phyloP scores from a whole-genome alignment of 2,888 invertebrate species.

The Masnerella sp. region DNA sequence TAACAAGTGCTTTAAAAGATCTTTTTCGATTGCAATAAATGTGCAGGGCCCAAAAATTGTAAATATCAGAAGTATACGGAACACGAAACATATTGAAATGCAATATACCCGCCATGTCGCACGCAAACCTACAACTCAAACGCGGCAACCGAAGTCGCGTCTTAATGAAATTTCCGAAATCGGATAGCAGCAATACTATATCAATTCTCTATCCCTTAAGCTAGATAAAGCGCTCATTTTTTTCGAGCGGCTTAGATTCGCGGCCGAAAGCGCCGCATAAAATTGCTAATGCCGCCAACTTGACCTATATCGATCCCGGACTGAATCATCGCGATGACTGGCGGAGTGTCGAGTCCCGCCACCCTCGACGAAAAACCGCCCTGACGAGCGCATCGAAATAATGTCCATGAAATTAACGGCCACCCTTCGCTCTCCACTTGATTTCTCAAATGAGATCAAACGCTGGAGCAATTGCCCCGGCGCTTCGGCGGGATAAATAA shows the following conservation, averaged over 20 bases:
- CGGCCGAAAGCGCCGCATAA: conserved; percentile 8
- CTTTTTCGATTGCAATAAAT: too few relatives aligned
- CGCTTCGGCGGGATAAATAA: conserved; percentile 8
- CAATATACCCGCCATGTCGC: too few relatives aligned
- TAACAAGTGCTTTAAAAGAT: too few relatives aligned
- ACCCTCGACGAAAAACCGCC: conserved; percentile 15
- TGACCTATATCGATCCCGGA: conserved; percentile 22
- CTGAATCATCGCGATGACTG: conserved; percentile 19
- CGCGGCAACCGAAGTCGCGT: neutral
- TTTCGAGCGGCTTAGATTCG: neutral
- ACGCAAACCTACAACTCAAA: neutral
- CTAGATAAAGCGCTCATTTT: conserved; percentile 6
- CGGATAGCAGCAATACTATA: conserved; percentile 4
- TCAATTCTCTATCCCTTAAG: conserved; percentile 24
- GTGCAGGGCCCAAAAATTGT: too few relatives aligned
- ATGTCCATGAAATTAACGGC: conserved; percentile 6
- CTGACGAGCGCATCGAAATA: conserved; percentile 10
- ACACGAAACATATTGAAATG: neutral
- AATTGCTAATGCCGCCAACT: conserved; percentile 24
- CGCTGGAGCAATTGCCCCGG: conserved; percentile 7
- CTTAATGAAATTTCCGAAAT: conserved; percentile 9
- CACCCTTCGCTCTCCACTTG: conserved; percentile 4
- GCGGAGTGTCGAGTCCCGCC: neutral
- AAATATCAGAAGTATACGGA: too few relatives aligned
- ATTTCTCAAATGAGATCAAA: conserved; percentile 26